phyloP scores from a whole-genome alignment of 2,113 vertebrate genomes.

The Butorides virescens region DNA sequence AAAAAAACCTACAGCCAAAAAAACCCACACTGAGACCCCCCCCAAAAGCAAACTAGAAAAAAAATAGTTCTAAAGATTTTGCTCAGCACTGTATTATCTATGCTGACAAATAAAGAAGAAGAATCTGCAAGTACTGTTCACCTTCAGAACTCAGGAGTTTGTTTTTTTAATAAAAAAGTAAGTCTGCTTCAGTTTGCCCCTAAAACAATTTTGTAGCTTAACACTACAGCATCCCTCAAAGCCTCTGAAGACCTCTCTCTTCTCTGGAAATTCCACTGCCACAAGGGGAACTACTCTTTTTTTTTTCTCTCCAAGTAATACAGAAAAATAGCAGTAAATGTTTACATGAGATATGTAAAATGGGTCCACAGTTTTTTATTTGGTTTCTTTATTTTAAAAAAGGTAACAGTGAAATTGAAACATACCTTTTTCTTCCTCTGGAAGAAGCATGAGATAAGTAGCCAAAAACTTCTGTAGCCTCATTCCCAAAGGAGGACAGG shows the following conservation, averaged over 20 bases:
- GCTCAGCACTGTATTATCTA: not conserved
- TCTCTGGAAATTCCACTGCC: not conserved
- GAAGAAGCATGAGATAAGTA: conserved; percentile 80
- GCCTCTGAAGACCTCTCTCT: not conserved
- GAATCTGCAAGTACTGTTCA: not conserved
- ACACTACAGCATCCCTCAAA: not conserved
- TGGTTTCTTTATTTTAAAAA: not conserved
- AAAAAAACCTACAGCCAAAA: not conserved
- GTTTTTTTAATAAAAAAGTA: not conserved
- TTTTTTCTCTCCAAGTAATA: not conserved
- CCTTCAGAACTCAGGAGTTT: not conserved
- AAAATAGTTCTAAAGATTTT: not conserved
- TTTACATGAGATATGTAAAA: not conserved
- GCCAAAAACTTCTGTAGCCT: conserved; percentile 86
- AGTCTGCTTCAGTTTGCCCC: not conserved
- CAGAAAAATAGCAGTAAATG: not conserved
- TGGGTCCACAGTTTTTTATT: not conserved
- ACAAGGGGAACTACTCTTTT: not conserved
- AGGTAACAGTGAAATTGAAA: not conserved
- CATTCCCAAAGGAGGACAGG: conserved; percentile 83
- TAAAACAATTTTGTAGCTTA: not conserved
- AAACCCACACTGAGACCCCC: not conserved
- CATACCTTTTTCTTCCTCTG: conserved; percentile 83
- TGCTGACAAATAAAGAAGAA: not conserved
- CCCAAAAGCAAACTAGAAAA: not conserved